Percentiles rank a stretch among this genome's conserved stretches.
Conservation (phyloP, 2,797 vertebrate genomes). For the Propithecus perrieri region DNA sequence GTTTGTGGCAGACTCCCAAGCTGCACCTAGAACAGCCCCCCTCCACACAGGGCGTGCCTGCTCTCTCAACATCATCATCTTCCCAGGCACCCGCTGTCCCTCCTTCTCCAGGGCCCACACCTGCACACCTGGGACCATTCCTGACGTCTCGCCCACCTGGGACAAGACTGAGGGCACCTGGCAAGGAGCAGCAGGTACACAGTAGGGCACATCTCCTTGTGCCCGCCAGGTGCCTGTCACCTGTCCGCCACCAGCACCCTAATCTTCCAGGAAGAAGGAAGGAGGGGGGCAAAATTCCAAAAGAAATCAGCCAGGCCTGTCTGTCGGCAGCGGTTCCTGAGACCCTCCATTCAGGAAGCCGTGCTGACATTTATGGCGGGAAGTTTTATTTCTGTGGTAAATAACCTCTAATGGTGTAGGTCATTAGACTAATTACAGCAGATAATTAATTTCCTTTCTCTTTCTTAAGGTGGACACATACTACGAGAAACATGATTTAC, state of each 20-base stretch:
- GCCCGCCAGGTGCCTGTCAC: not conserved
- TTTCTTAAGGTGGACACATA: constrained; percentile 74
- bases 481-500: constrained; percentile 77
- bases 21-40: not conserved
- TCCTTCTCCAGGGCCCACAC: not conserved
- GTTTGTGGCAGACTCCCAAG: no score
- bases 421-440: constrained; percentile 85
- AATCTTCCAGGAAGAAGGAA: not conserved
- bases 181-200: not conserved
- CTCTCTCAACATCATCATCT: not conserved
- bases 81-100: not conserved
- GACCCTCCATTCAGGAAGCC: constrained; percentile 15
- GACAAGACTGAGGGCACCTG: not conserved
- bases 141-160: not conserved
- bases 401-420: constrained; percentile 85
- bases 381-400: constrained; percentile 85
- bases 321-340: fast-evolving
- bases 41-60: not conserved
- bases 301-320: not conserved
- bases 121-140: not conserved
- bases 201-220: not conserved
- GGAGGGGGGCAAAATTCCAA: not conserved
- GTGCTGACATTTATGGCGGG: constrained; percentile 79
- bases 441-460: constrained; percentile 85
- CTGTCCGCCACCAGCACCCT: not conserved